phyloP scores from a whole-genome alignment of 2,888 invertebrate species.

The Erebia ligea region DNA sequence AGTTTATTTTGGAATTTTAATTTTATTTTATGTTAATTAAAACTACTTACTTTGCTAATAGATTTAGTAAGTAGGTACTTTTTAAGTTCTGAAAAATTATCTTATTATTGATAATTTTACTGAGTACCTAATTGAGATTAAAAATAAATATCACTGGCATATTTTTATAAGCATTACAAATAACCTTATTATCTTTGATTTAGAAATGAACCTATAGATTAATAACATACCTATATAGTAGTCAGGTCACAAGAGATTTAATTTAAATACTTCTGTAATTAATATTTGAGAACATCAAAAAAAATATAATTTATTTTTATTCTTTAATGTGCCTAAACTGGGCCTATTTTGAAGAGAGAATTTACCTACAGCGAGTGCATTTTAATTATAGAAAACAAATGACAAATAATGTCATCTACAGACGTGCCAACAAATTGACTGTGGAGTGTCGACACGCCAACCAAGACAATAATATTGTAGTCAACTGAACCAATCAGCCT shows the following conservation, averaged over 20 bases:
- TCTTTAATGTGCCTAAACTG: conserved; percentile 20
- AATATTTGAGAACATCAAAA: too few species aligned
- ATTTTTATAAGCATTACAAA: conserved; percentile 1
- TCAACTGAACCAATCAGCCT: not conserved
- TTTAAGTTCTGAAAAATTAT: not conserved
- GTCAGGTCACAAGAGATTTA: too few species aligned
- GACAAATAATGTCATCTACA: conserved; percentile 8
- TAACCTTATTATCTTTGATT: not conserved
- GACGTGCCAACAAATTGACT: conserved; percentile 2
- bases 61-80: not conserved
- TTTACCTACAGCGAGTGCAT: conserved; percentile 4
- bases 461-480: not conserved
- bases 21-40: conserved; percentile 39
- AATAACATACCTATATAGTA: too few species aligned
- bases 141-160: not conserved
- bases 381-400: not conserved
- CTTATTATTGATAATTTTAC: not conserved
- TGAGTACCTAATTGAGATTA: not conserved
- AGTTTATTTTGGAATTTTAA: conserved; percentile 41
- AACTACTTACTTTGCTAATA: conserved; percentile 27
- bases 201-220: not conserved
- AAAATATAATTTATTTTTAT: not conserved
- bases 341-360: conserved; percentile 17
- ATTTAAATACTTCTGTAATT: too few species aligned
- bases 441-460: not conserved